A percentile compares a stretch with the other conserved stretches of the same genome.
Conservation (phyloP, 2,113 vertebrate species). For the Pycnonotus jocosus region DNA sequence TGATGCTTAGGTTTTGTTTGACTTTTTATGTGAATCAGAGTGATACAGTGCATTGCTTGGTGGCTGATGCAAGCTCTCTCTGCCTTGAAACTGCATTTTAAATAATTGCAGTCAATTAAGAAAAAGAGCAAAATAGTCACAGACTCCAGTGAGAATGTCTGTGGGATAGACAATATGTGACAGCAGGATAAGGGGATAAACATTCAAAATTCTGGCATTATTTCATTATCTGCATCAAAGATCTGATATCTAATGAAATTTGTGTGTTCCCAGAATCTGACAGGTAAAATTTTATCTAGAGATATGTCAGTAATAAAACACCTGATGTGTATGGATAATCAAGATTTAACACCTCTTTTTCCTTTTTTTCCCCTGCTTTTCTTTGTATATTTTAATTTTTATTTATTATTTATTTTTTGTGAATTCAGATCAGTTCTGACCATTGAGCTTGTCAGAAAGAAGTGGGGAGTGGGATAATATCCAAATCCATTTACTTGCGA, state of each 20-base stretch:
- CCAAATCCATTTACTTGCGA: background rate
- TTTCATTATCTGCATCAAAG: slow-evolving; percentile 19
- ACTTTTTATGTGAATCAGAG: slow-evolving; percentile 53
- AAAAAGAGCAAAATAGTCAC: slow-evolving; percentile 4
- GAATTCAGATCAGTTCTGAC: background rate
- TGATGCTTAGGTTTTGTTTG: slow-evolving; percentile 15
- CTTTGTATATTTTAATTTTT: background rate
- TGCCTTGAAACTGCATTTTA: slow-evolving; percentile 31
- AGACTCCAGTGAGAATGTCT: slow-evolving; percentile 7
- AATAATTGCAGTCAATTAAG: slow-evolving; percentile 7
- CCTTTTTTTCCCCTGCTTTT: background rate
- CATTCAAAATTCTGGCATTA: slow-evolving; percentile 15
- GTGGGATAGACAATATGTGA: background rate
- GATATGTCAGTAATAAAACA: background rate
- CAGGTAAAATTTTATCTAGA: slow-evolving; percentile 10
- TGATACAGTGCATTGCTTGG: slow-evolving; percentile 9
- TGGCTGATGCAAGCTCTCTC: slow-evolving; percentile 2
- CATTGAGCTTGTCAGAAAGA: background rate
- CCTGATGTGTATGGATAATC: background rate
- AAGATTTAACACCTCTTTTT: background rate
- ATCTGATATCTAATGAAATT: slow-evolving; percentile 26
- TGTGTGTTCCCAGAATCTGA: slow-evolving; percentile 9
- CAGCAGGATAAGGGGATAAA: background rate
- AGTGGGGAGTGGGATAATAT: background rate
- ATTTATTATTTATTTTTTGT: background rate